Evolutionary conservation across 1,140 invertebrate species (phyloP).

Genomic region (Pteromalus puparum): DNA sequence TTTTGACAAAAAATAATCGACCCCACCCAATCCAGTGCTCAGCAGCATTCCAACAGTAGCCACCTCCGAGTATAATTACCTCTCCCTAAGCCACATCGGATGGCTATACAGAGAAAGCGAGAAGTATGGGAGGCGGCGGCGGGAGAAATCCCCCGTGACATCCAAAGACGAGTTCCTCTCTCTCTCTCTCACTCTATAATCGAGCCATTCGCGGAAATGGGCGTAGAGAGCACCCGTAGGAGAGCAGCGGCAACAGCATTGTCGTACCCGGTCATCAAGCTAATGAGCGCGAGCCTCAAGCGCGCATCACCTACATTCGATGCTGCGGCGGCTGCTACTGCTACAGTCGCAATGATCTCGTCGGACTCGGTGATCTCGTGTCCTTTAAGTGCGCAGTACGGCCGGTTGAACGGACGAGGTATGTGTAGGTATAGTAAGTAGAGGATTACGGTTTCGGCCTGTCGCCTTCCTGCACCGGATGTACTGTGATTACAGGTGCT

Average conservation of each 20-base stretch:
- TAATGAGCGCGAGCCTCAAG: conserved; percentile 46
- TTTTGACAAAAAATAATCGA: no score
- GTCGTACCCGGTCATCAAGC: conserved; percentile 52
- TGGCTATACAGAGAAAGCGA: neutral
- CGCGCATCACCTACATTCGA: neutral
- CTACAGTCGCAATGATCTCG: neutral
- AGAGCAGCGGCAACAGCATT: conserved; percentile 21
- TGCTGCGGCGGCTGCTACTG: no score
- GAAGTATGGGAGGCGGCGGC: neutral
- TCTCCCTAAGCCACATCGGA: no score
- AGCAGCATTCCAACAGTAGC: no score
- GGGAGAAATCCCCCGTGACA: neutral
- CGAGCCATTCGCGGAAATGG: conserved; percentile 53
- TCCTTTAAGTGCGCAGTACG: neutral
- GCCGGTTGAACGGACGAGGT: neutral
- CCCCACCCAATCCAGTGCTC: no score
- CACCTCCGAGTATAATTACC: no score
- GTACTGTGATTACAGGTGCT: neutral
- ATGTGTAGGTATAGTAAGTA: neutral
- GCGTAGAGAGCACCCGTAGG: conserved; percentile 24
- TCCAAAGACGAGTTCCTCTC: neutral
- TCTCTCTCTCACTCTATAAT: conserved; percentile 15
- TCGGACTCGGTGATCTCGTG: neutral
- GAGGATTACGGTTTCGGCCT: neutral
- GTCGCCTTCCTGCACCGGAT: neutral